Conservation (phyloP, 1,140 invertebrate species). For the Zaprionus taronus region DNA sequence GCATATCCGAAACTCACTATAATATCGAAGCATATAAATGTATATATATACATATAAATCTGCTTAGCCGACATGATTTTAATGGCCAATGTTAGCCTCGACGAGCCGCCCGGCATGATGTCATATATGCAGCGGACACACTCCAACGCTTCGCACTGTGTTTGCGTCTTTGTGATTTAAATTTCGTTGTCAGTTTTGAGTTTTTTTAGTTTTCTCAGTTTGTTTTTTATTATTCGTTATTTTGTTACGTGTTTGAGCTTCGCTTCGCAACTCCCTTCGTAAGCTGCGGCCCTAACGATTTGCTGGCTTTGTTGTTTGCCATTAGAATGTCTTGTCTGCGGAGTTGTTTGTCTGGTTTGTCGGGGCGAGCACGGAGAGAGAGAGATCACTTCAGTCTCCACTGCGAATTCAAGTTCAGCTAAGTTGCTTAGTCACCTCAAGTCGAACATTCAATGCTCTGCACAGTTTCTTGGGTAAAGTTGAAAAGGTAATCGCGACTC, state of each 20-base stretch:
- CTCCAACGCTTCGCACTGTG: slow-evolving; percentile 63
- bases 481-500: not conserved
- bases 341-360: slow-evolving; percentile 74
- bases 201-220: slow-evolving; percentile 21
- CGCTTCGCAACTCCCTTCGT: slow-evolving; percentile 14
- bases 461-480: not conserved
- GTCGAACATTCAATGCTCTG: not conserved
- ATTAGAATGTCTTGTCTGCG: slow-evolving; percentile 70
- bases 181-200: slow-evolving; percentile 43
- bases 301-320: slow-evolving; percentile 61
- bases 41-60: slow-evolving; percentile 18
- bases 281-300: slow-evolving; percentile 28
- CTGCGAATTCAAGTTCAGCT: slow-evolving; percentile 72
- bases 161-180: slow-evolving; percentile 71
- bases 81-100: slow-evolving; percentile 38
- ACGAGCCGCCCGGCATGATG: slow-evolving; percentile 67
- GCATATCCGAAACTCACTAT: slow-evolving; percentile 23
- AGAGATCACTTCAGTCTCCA: slow-evolving; percentile 14
- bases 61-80: slow-evolving; percentile 29
- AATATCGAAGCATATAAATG: slow-evolving; percentile 15
- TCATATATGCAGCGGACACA: slow-evolving; percentile 73
- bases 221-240: slow-evolving; percentile 15
- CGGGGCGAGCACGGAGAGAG: not conserved
- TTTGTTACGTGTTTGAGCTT: slow-evolving; percentile 34
- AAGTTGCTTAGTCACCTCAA: not conserved